These are phyloP conservation scores for Cylindroiulus punctatus DNA, from an alignment of 2,888 invertebrate genomes.

Conservation along the genomic window DNA sequence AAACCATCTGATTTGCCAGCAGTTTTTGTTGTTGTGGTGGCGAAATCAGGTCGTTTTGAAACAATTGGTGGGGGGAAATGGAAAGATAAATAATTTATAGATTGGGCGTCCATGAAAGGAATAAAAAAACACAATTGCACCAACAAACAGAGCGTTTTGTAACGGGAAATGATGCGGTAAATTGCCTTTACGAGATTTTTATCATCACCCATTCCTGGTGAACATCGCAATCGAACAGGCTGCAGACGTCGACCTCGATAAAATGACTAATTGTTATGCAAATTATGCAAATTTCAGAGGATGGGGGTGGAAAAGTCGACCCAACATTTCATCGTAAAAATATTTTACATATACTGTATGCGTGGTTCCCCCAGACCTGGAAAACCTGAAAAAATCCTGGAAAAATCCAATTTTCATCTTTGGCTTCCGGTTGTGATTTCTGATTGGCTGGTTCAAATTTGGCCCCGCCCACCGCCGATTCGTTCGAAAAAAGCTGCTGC, in stretches of 20 bases:
- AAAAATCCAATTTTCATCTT: too few relatives aligned
- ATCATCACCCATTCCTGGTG: background rate
- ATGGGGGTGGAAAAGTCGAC: too few relatives aligned
- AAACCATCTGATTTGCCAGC: too few relatives aligned
- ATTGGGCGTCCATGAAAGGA: background rate
- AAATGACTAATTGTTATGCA: background rate
- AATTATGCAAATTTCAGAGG: background rate
- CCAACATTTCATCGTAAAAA: too few relatives aligned
- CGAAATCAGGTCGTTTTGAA: conserved; percentile 33
- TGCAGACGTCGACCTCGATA: background rate
- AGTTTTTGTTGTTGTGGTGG: background rate
- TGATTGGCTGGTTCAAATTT: too few relatives aligned
- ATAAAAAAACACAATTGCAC: background rate
- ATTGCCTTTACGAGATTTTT: conserved; percentile 20
- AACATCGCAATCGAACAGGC: background rate
- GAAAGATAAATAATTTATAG: conserved; percentile 16
- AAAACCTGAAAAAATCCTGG: too few relatives aligned
- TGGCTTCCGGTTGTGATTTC: too few relatives aligned
- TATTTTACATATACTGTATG: too few relatives aligned
- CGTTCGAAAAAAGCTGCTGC: too few relatives aligned
- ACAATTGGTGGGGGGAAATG: background rate
- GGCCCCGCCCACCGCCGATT: too few relatives aligned
- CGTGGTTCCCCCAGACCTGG: too few relatives aligned
- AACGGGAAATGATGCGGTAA: conserved; percentile 42
- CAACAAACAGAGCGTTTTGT: background rate